These are phyloP conservation scores for Gryllus bimaculatus DNA, from an alignment of 1,140 invertebrate species.

Conservation along the genomic window DNA sequence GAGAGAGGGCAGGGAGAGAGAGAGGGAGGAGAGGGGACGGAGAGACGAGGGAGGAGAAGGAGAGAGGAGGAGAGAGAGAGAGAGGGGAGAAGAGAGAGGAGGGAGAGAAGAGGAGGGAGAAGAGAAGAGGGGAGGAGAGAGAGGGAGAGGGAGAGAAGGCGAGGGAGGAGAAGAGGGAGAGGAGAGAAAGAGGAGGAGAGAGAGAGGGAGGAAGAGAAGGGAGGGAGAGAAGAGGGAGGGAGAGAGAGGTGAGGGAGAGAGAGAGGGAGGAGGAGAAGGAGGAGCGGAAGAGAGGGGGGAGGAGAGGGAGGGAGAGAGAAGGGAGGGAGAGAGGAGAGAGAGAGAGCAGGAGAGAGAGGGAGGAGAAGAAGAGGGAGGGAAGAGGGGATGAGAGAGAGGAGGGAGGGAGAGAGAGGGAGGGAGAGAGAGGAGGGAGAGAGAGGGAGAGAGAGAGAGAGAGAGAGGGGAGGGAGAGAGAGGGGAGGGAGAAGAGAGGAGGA, in stretches of 20 bases:
- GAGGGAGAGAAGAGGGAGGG: conserved; percentile 30
- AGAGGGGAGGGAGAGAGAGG: conserved; percentile 27
- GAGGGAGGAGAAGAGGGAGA: conserved; percentile 29
- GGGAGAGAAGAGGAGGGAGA: conserved; percentile 32
- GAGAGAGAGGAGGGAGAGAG: conserved; percentile 25
- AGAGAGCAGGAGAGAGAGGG: conserved; percentile 25
- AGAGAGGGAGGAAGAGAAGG: conserved; percentile 28
- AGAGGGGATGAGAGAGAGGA: conserved; percentile 23
- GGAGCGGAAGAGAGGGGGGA: conserved; percentile 19
- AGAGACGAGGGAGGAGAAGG: not conserved
- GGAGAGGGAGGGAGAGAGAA: no score
- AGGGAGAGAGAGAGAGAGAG: conserved; percentile 34
- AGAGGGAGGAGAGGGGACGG: not conserved
- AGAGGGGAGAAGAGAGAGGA: conserved; percentile 13
- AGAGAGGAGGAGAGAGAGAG: not conserved
- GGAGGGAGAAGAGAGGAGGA: conserved; percentile 15
- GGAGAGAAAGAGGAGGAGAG: conserved; percentile 27
- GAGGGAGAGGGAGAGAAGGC: conserved; percentile 25
- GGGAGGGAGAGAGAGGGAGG: conserved; percentile 30
- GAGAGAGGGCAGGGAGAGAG: not conserved
- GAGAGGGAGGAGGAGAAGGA: conserved; percentile 33
- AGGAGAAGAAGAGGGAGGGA: conserved; percentile 31
- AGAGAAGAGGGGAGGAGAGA: conserved; percentile 34
- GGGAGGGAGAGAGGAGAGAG: no score
- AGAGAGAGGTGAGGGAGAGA: conserved; percentile 26